Evolutionary conservation across 1,140 invertebrate genomes (phyloP), one percentile per base, ranked within the genome.

Genomic region (Conus ventricosus): DNA sequence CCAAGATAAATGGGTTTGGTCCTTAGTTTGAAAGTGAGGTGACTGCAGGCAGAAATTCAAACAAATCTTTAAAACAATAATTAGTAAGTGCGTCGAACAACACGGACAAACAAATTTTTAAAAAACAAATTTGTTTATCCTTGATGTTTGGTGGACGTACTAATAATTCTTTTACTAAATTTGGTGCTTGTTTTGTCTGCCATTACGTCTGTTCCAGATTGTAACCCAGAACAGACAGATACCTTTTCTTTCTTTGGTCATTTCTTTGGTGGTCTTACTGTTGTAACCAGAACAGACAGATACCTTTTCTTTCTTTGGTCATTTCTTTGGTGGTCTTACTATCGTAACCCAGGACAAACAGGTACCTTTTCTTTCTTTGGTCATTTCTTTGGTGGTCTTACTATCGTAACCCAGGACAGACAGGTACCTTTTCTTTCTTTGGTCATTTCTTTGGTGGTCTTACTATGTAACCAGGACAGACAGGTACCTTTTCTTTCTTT

Each of bases 231-330:
- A 39, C 39, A 39, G 39, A 39, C 39, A 39, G 39, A 39, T 39
- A 93, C 92, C 91, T 92, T 91, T 95, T 95, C 90, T 94, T 84
- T 94, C 96, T 93, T 96, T 96, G 84, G 96, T 95, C 83, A 96
- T 95, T 92, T 96, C 96, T 91, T 96, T 96, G 67, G 96, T 96
- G 63, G 97, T 95, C 94, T 94, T 96, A 91, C 96, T 96, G 83
- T 97, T 96, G 53, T n/a, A n/a, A n/a, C n/a, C 95, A 94, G 94
- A 96, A 91, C 96, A 96, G 83, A 97, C 96, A 51, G 97, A n/a
- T n/a, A n/a, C 23, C 71, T 25, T 17, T 95, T 95, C 90, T 94
- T 84, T 94, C 96, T 93, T 96, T 96, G 84, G 96, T 95, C 83
- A 96, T 95, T 92, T 96, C 96, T 91, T 96, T 96, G 67, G 96